Base-by-base conservation (phyloP, 1,140 invertebrate species). In the Harlomillsia oculata region DNA sequence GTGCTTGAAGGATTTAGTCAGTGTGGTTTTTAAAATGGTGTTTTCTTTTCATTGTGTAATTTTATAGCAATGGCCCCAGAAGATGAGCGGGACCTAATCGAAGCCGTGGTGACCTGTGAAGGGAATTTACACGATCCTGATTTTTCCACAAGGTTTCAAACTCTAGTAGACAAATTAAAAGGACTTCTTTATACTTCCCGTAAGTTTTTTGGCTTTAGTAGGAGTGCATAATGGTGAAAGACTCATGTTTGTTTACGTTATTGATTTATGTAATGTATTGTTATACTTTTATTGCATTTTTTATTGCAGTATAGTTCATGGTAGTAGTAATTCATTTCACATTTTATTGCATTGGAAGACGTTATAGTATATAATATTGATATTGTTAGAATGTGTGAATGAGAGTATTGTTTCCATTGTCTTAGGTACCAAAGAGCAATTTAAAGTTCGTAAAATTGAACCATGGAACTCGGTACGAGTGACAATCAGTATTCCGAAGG, bases 401-500 rank as follows among this genome's bases (percentile, higher is more conserved):
- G n/a, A n/a, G n/a, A n/a, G 16, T 58, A 34, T 44, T 67, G 23
- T 67, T 56, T 25, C 45, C 11, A 20, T 34, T 57, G 43, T 40
- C 57, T 71, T 71, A 78, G 70, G 74, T 72, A 67, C 71, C 66
- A 74, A 76, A 60, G 75, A 79, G 70, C 72, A 73, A 46, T 68
- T 81, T 54, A 73, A 72, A 67, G 77, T 85, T 53, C 79, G 80
- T 63, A 88, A 96, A 79, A 86, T 96, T 76, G 92, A 97, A 80
- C 92, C 92, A 79, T 96, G 91, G 91, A 94, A 96, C 76, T 92
- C 89, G 69, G 92, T 97, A 64, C 83, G 89, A 74, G 90, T 97
- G 70, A 96, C 91, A 73, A 87, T 97, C 76, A 91, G 89, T 68
- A 89, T 97, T 75, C 91, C 92, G 63, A 82, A 85, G 70, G 92